These are phyloP conservation scores for Scrobipalpa atriplicella DNA, from an alignment of 2,888 invertebrate genomes.

Conservation along the genomic window DNA sequence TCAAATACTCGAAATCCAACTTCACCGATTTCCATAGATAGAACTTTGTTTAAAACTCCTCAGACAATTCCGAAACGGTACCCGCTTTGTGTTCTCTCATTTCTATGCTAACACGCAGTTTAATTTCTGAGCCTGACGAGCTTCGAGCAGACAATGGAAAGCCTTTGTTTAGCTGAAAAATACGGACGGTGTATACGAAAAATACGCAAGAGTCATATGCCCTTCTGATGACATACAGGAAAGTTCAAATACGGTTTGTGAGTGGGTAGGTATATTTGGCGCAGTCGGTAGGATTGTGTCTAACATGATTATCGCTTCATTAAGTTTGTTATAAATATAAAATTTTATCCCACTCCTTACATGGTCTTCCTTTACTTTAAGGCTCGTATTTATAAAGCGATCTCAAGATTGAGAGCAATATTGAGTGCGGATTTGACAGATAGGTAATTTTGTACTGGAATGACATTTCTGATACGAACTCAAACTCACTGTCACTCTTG, in stretches of 20 bases:
- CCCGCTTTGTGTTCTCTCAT: constrained; percentile 13
- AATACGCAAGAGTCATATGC: not conserved
- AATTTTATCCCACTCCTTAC: too few relatives aligned
- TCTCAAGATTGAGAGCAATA: too few relatives aligned
- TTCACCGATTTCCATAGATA: constrained; percentile 1
- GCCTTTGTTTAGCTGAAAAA: not conserved
- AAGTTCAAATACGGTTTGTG: not conserved
- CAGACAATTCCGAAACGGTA: constrained; percentile 14
- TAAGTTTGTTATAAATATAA: too few relatives aligned
- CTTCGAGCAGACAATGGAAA: constrained; percentile 1
- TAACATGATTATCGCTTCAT: too few relatives aligned
- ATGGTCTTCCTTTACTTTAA: too few relatives aligned
- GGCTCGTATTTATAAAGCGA: too few relatives aligned
- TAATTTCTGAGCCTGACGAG: constrained; percentile 9
- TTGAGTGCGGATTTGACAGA: too few relatives aligned
- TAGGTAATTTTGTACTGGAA: too few relatives aligned
- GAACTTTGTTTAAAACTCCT: constrained; percentile 16
- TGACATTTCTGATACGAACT: too few relatives aligned
- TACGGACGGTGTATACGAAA: not conserved
- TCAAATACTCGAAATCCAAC: constrained; percentile 2
- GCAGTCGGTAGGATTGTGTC: too few relatives aligned
- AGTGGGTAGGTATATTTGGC: too few relatives aligned
- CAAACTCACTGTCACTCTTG: too few relatives aligned
- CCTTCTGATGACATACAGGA: not conserved
- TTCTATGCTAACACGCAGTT: constrained; percentile 20